These are phyloP conservation scores for Melipona beecheii DNA, from an alignment of 2,888 invertebrate genomes.

Conservation along the genomic window DNA sequence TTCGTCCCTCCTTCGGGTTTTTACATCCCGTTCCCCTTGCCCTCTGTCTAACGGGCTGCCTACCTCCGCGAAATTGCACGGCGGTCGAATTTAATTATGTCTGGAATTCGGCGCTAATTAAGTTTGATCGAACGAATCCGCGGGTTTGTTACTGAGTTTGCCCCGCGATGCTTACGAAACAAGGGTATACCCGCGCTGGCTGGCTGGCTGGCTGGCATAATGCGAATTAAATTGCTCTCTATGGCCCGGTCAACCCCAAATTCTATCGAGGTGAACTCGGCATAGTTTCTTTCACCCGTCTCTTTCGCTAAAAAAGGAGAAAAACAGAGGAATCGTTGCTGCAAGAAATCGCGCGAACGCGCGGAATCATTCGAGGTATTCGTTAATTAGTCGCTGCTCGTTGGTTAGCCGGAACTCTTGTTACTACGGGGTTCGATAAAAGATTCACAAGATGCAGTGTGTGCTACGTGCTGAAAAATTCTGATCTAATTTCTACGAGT, in stretches of 20 bases:
- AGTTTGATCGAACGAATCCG: slow-evolving; percentile 82
- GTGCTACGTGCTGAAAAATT: neutral
- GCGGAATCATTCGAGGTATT: neutral
- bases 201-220: slow-evolving; percentile 71
- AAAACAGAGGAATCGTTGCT: neutral
- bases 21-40: slow-evolving; percentile 45
- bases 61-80: slow-evolving; percentile 70
- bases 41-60: slow-evolving; percentile 55
- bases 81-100: slow-evolving; percentile 81
- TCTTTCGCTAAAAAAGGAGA: neutral
- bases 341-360: slow-evolving; percentile 3
- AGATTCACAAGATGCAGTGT: neutral
- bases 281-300: slow-evolving; percentile 51
- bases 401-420: neutral
- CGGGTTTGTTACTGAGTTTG: slow-evolving; percentile 79
- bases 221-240: slow-evolving; percentile 79
- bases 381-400: neutral
- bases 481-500: neutral
- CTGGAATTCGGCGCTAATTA: slow-evolving; percentile 82
- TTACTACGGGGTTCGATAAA: neutral
- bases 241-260: slow-evolving; percentile 57
- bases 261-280: slow-evolving; percentile 59
- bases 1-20: slow-evolving; percentile 18
- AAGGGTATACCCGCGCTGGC: slow-evolving; percentile 73
- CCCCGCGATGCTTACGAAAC: slow-evolving; percentile 78